Evolutionary conservation across 2,888 invertebrate genomes (phyloP).

Genomic region (Drosophila mercatorum): DNA sequence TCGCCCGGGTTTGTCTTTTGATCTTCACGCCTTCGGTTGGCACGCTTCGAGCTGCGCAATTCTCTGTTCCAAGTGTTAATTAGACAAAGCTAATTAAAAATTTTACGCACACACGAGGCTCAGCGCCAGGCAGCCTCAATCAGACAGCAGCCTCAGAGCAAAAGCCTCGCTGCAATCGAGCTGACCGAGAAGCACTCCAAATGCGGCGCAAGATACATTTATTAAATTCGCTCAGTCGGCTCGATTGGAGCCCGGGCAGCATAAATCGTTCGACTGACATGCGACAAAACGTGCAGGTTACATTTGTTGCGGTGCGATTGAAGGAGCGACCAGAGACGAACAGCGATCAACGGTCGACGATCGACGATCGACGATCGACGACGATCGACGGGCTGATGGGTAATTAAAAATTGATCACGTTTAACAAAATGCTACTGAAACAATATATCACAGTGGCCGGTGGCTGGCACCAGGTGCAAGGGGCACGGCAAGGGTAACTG

Average conservation of each 20-base stretch:
- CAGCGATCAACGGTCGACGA: slow-evolving; percentile 27
- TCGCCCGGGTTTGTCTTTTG: slow-evolving; percentile 45
- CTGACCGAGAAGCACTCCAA: slow-evolving; percentile 40
- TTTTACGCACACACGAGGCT: slow-evolving; percentile 66
- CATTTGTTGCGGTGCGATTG: slow-evolving; percentile 76
- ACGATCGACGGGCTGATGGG: slow-evolving; percentile 64
- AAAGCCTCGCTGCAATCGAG: slow-evolving; percentile 6
- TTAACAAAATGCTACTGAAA: slow-evolving; percentile 81
- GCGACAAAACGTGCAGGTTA: slow-evolving; percentile 80
- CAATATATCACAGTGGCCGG: slow-evolving; percentile 71
- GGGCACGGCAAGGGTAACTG: slow-evolving; percentile 1
- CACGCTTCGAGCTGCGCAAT: slow-evolving; percentile 63
- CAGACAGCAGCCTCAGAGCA: slow-evolving; percentile 12
- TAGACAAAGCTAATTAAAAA: slow-evolving; percentile 78
- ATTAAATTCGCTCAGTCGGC: slow-evolving; percentile 70
- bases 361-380: slow-evolving; percentile 19
- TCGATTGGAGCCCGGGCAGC: slow-evolving; percentile 50
- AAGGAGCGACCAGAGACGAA: slow-evolving; percentile 35
- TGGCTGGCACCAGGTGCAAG: neutral
- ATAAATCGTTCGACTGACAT: slow-evolving; percentile 81
- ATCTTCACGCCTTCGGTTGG: slow-evolving; percentile 71
- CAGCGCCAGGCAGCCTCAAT: slow-evolving; percentile 53
- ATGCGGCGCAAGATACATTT: slow-evolving; percentile 74
- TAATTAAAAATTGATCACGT: slow-evolving; percentile 84
- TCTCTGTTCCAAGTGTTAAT: slow-evolving; percentile 71